Base-by-base conservation (phyloP, 2,888 invertebrate species). In the Nemotelus nigrinus region DNA sequence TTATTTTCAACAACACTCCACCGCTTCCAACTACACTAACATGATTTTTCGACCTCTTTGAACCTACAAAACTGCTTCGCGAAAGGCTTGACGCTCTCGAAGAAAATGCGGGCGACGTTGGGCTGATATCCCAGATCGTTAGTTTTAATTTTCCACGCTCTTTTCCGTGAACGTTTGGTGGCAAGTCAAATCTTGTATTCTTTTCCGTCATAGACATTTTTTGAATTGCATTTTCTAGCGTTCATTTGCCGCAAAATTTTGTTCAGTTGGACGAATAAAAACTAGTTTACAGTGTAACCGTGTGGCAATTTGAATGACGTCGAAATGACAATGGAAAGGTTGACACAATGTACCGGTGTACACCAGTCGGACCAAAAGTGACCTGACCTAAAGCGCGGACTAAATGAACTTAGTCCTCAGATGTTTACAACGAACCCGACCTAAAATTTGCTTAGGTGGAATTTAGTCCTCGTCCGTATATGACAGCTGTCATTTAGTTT, bases 91-190 rank as follows among this genome's bases (percentile, higher is more conserved):
- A 57, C 43, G 5, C 8, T 6, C 41, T n/a, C 6, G 41, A 8
- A 7, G 57, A 7, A 2, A 41, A 5, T 25, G 48, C 6, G 10
- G 67, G 41, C 57, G 76, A 76, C 5, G 39, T 45, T n/a, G 65
- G 65, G 5, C 8, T 44, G 3, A 77, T 70, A 5, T 77, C 70
- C 5, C 57, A 8, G 7, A 76, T 81, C 83, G 82, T 81, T 72
- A 84, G 82, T 81, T 83, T 81, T 63, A 83, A 79, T 77, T 78
- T 80, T 41, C 82, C 82, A 70, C 83, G 81, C 57, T 79, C 63
- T 75, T 77, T 78, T 70, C 81, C 82, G 39, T 76, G 76, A 10
- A 80, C 79, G 78, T 80, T 80, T n/a, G 80, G 80, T 8, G 80
- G 80, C 10, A 80, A 55, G 63, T 41, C 55, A 50, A 47, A 68